These are phyloP conservation scores for Tanypteryx hageni DNA, from an alignment of 2,888 invertebrate genomes.

Conservation along the genomic window DNA sequence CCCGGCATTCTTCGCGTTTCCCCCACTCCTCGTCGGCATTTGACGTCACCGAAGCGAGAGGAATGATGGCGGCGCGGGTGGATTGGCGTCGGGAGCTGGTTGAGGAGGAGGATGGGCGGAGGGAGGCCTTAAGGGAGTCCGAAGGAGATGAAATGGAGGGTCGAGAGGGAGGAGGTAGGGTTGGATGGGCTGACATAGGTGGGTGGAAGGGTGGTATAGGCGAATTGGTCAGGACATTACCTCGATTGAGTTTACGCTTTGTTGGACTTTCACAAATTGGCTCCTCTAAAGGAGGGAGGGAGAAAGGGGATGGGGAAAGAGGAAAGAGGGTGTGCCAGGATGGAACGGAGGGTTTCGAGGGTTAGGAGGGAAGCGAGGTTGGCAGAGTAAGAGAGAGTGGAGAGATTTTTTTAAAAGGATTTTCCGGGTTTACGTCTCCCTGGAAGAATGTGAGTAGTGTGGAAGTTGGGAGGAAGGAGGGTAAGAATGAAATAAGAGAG, in stretches of 20 bases:
- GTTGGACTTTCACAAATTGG: conserved; percentile 63
- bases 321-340: neutral
- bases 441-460: neutral
- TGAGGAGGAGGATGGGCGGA: neutral
- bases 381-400: neutral
- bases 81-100: neutral
- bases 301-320: neutral
- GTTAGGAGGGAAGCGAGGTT: neutral
- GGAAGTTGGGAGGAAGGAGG: neutral
- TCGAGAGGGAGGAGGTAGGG: neutral
- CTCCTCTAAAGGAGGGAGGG: neutral
- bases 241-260: conserved; percentile 63
- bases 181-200: neutral
- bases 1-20: neutral
- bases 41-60: conserved; percentile 4
- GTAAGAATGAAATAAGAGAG: neutral
- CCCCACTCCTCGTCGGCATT: neutral
- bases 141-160: conserved; percentile 24
- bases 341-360: neutral
- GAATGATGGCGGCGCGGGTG: conserved; percentile 7
- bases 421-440: neutral
- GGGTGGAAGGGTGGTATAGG: neutral
- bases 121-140: too few relatives aligned
- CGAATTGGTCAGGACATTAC: conserved; percentile 54
- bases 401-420: neutral